phyloP scores from a whole-genome alignment of 2,113 vertebrate genomes.

The Malurus elegans region DNA sequence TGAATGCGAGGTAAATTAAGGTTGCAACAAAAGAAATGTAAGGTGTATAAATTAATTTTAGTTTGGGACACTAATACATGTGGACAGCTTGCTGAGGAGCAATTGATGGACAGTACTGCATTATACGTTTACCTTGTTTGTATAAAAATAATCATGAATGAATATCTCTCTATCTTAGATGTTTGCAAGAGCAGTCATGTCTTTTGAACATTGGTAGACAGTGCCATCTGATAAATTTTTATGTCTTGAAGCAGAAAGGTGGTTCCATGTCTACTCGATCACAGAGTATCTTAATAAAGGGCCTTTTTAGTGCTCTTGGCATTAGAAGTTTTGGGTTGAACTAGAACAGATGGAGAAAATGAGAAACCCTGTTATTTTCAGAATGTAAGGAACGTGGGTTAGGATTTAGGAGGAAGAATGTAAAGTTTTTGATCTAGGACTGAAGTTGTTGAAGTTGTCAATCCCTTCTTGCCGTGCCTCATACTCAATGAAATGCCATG shows the following conservation, averaged over 20 bases:
- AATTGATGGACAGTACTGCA: background rate
- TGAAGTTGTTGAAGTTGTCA: background rate
- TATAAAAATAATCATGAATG: background rate
- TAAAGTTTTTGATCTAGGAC: background rate
- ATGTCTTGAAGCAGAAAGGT: background rate
- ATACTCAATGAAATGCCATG: background rate
- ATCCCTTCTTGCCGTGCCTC: background rate
- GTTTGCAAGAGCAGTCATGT: background rate
- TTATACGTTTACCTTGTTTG: background rate
- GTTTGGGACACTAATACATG: background rate
- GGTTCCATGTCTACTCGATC: background rate
- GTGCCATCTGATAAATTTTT: background rate
- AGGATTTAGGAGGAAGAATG: background rate
- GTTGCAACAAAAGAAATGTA: background rate
- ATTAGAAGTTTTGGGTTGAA: background rate
- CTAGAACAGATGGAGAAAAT: background rate
- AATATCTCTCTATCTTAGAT: background rate
- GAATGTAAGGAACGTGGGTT: background rate
- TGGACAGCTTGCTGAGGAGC: background rate
- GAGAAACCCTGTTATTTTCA: background rate
- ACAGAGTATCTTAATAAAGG: background rate
- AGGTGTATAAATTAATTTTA: background rate
- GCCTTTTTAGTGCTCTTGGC: background rate
- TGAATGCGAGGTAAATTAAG: conserved; percentile 29
- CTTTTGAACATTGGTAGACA: background rate